Conservation (phyloP, 2,888 invertebrate genomes). For the Hipparchia semele region DNA sequence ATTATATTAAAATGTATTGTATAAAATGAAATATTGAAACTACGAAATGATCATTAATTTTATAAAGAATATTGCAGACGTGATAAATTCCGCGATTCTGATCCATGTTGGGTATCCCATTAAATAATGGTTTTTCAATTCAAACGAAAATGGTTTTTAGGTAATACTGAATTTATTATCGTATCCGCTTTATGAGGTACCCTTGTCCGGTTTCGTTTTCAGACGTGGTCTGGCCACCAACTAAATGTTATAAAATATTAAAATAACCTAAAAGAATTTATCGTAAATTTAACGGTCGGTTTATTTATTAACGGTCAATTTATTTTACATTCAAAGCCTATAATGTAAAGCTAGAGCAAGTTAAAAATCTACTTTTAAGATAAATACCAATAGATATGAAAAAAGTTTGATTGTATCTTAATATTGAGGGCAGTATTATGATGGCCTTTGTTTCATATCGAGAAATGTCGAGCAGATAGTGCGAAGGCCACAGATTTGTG, state of each 20-base stretch:
- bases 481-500: too few species aligned
- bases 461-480: too few species aligned
- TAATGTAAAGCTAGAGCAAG: too few species aligned
- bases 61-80: constrained; percentile 26
- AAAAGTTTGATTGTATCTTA: too few species aligned
- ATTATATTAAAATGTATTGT: too few species aligned
- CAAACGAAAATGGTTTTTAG: constrained; percentile 45
- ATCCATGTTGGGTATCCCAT: constrained; percentile 41
- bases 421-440: not conserved
- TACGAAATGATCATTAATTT: not conserved
- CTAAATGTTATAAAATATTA: not conserved
- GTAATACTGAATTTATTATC: constrained; percentile 45
- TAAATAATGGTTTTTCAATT: constrained; percentile 47
- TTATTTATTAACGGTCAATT: too few species aligned
- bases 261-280: not conserved
- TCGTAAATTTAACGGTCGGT: too few species aligned
- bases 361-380: too few species aligned
- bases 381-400: too few species aligned
- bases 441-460: too few species aligned
- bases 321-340: too few species aligned
- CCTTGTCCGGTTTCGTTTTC: constrained; percentile 21
- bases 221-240: not conserved
- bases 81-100: constrained; percentile 28
- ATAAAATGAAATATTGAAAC: not conserved
- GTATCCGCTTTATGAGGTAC: constrained; percentile 38